Conservation (phyloP, 2,797 vertebrate genomes). For the Hyperoplus lanceolatus region DNA sequence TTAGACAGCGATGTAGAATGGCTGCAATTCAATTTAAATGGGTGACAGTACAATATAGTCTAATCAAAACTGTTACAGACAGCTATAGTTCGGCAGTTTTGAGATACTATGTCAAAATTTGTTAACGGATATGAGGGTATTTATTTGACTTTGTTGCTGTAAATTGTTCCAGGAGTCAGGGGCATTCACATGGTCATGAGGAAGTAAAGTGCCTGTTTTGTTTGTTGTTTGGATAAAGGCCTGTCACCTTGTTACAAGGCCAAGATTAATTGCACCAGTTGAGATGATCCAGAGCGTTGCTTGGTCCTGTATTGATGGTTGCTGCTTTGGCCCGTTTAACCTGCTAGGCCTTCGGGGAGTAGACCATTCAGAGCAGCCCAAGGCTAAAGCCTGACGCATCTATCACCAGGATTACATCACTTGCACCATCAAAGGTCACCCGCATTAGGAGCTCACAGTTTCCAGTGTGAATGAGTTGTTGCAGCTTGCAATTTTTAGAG, state of each 20-base stretch:
- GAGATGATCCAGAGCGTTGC: slow-evolving; percentile 53
- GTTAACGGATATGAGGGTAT: too few species aligned
- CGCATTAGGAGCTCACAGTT: slow-evolving; percentile 47
- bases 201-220: slow-evolving; percentile 37
- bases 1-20: too few species aligned
- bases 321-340: slow-evolving; percentile 69
- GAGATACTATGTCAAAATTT: too few species aligned
- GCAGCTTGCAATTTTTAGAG: slow-evolving; percentile 28
- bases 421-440: slow-evolving; percentile 64
- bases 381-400: slow-evolving; percentile 69
- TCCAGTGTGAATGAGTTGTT: slow-evolving; percentile 42
- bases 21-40: too few species aligned
- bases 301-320: slow-evolving; percentile 67
- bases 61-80: too few species aligned
- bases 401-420: slow-evolving; percentile 74
- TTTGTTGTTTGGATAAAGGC: slow-evolving; percentile 61
- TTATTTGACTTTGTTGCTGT: too few species aligned
- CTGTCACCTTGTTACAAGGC: slow-evolving; percentile 55
- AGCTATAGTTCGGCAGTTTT: too few species aligned
- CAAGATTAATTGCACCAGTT: slow-evolving; percentile 63
- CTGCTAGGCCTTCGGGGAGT: slow-evolving; percentile 64
- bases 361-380: slow-evolving; percentile 63
- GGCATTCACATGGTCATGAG: slow-evolving; percentile 31
- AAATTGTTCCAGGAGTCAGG: too few species aligned
- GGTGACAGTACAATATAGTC: too few species aligned